phyloP scores from a whole-genome alignment of 2,797 vertebrate genomes.

The Rousettus madagascariensis region DNA sequence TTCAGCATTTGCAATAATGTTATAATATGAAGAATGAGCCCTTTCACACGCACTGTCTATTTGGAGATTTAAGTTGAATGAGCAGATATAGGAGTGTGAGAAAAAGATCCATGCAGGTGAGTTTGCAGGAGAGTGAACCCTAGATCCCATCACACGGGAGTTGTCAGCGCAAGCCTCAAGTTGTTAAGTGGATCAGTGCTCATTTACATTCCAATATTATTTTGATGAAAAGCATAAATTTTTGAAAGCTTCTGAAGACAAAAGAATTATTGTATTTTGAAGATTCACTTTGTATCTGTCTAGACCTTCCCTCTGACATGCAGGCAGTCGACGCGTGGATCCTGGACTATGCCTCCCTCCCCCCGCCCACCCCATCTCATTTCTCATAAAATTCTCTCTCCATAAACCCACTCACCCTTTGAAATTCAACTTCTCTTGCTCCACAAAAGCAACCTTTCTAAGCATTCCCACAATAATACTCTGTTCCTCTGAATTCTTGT shows the following conservation, averaged over 20 bases:
- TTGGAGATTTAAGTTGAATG: not conserved
- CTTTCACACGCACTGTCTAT: not conserved
- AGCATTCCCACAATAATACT: not conserved
- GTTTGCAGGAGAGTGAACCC: not conserved
- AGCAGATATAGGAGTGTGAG: not conserved
- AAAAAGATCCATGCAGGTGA: not conserved
- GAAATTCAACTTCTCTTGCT: not conserved
- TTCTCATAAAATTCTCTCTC: not conserved
- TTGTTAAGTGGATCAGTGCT: not conserved
- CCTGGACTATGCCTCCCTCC: not conserved
- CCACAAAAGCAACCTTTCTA: not conserved
- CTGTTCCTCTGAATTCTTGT: not conserved
- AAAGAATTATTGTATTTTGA: not conserved
- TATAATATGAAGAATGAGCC: not conserved
- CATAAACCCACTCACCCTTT: not conserved
- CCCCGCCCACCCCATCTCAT: not conserved
- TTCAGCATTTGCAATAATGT: not conserved
- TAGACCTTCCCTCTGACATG: not conserved
- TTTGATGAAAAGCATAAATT: not conserved
- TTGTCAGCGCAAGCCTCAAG: not conserved
- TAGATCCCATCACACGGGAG: not conserved
- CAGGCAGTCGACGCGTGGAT: not conserved
- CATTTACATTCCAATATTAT: not conserved
- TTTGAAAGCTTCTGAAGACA: conserved; percentile 11
- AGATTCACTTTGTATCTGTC: not conserved